Evolutionary conservation across 2,888 invertebrate species (phyloP), one percentile per base, ranked within the genome.

Genomic region (Microctonus brassicae): DNA sequence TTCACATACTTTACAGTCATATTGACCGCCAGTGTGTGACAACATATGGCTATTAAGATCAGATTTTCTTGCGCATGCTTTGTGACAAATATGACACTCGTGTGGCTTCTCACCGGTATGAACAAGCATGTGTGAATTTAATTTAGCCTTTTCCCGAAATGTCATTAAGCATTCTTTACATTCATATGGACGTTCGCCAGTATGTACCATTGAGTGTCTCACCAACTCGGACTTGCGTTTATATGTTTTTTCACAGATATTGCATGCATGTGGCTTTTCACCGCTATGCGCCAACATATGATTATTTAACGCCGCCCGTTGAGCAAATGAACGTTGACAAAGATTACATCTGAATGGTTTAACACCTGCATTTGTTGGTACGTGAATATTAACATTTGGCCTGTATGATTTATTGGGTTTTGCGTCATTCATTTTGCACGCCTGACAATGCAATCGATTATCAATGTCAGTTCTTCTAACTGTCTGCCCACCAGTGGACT

Each of bases 141-240:
- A 71, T 68, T 86, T 86, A 2, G 86, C 84, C 42, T 86, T 86
- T 67, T 86, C 86, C 0, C 86, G 78, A 67, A 86, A 86, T 5
- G 86, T 86, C 86, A 86, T 86, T 9, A 86, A 75, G 57, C 86
- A 86, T 66, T 86, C 86, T 73, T 86, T 86, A 67, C 86, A 86
- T 69, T 86, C 86, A 66, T 86, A 86, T 0, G 86, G 86, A 36
- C 86, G 74, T 75, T 85, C 86, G 3, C 86, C 86, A 1, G 86
- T 86, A 63, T 86, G 86, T 0, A 86, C 85, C 86, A 86, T 85
- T 10, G 82, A 80, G 73, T 86, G 86, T 55, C 86, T 79, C 36
- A 86, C 84, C 9, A 86, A 75, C 71, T 86, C 86, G 1, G 86
- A 86, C 29, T 86, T 86, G 47, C 86, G 76, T 76, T 86, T 86